phyloP scores from a whole-genome alignment of 1,140 invertebrate genomes.

The Cydia strobilella region DNA sequence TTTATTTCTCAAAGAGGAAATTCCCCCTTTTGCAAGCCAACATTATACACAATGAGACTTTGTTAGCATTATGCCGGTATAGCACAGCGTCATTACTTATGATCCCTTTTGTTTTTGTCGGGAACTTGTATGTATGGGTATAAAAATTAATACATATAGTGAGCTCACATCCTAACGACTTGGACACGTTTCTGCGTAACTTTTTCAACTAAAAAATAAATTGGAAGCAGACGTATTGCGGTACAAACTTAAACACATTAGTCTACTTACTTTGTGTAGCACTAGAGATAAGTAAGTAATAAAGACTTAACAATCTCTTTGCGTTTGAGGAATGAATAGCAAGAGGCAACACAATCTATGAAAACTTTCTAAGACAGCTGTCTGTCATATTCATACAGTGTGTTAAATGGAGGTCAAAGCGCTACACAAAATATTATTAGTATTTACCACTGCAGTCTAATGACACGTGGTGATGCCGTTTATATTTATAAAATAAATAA shows the following conservation, averaged over 20 bases:
- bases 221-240: constrained; percentile 24
- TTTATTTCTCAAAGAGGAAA: constrained; percentile 17
- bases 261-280: constrained; percentile 29
- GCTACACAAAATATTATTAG: too few species aligned
- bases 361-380: too few species aligned
- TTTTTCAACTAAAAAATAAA: constrained; percentile 29
- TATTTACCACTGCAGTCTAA: too few species aligned
- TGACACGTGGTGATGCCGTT: too few species aligned
- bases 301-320: not conserved
- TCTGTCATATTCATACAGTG: too few species aligned
- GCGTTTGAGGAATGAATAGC: not conserved
- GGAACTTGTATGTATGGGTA: not conserved
- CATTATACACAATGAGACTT: constrained; percentile 18
- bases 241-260: constrained; percentile 32
- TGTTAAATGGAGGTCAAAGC: too few species aligned
- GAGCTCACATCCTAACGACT: constrained; percentile 10
- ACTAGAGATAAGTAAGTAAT: not conserved
- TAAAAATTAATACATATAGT: not conserved
- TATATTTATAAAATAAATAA: too few species aligned
- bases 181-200: constrained; percentile 14
- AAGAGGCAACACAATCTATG: not conserved
- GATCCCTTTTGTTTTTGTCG: constrained; percentile 16
- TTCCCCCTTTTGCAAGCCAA: constrained; percentile 7
- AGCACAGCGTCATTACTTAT: not conserved
- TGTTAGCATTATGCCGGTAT: constrained; percentile 7